Base-by-base conservation (phyloP, 1,140 invertebrate species). In the Lepidurus apus region DNA sequence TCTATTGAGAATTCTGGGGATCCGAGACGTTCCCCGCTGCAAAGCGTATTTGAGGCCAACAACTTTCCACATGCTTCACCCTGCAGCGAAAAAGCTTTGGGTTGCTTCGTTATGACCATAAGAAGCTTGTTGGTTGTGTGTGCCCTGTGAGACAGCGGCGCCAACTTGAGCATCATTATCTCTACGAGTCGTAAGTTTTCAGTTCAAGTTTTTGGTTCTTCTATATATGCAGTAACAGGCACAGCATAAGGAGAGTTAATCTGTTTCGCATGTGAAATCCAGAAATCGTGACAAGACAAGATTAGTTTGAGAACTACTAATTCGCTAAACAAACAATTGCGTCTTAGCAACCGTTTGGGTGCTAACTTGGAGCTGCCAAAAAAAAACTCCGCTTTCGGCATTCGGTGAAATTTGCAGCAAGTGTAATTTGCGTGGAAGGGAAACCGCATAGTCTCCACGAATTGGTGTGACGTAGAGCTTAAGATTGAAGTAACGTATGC, bases 101-200 rank as follows among this genome's bases (percentile, higher is more conserved):
- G 53, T 13, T 65, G 53, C 53, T 65, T 65, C 53, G 53, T 21
- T 65, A 65, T 65, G 53, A 65, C 53, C 53, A 65, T 65, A 65
- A 65, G 53, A 65, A 65, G 53, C 53, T 65, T 65, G 53, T 65
- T 65, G 53, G 8, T n/a, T 65, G 53, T 65, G 47, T 21, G 17
- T 65, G 8, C 34, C 34, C 3, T 34, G 34, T 34, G 13, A 17
- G 53, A 65, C 53, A 13, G 17, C 53, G 53, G 53, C 53, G 53
- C 53, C 53, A 65, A 65, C 53, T 65, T 65, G 13, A 65, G 53
- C 53, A 65, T 65, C 53, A 7, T 21, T 65, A 65, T 65, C 53
- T 65, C 13, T 9, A n/a, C 8, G 53, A 9, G 53, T 65, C 53
- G 0, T 65, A 21, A 21, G 1, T 65, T 65, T 65, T 17, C 17